Evolutionary conservation across 2,888 invertebrate species (phyloP).

Genomic region (Octodonta nipae): DNA sequence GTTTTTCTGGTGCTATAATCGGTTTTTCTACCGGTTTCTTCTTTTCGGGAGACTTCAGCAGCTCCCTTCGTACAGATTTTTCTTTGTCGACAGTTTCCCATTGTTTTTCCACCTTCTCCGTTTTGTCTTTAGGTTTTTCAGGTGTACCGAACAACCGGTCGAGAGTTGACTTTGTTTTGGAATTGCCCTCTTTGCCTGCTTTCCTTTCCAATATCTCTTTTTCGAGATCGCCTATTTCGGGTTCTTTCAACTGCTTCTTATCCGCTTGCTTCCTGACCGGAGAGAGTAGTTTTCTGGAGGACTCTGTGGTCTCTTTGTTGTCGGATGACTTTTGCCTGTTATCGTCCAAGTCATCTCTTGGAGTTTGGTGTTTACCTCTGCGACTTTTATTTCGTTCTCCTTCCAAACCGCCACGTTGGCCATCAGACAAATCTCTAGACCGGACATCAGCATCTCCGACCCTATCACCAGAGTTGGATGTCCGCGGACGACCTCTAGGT

Average conservation of each 20-base stretch:
- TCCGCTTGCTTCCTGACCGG: constrained; percentile 49
- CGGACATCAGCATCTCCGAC: constrained; percentile 52
- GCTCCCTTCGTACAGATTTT: constrained; percentile 17
- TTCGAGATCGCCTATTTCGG: constrained; percentile 27
- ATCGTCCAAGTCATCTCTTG: constrained; percentile 20
- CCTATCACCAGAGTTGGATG: constrained; percentile 45
- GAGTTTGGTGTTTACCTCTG: constrained; percentile 27
- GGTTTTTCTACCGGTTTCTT: constrained; percentile 20
- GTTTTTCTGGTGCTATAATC: constrained; percentile 17
- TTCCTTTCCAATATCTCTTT: constrained; percentile 34
- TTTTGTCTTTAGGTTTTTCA: constrained; percentile 20
- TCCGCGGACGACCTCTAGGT: constrained; percentile 22
- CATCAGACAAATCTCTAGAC: constrained; percentile 50
- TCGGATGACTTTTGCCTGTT: constrained; percentile 6
- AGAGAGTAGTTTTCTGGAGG: constrained; percentile 49
- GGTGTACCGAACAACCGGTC: constrained; percentile 41
- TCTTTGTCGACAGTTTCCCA: constrained; percentile 26
- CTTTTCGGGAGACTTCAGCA: constrained; percentile 14
- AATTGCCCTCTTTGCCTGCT: constrained; percentile 21
- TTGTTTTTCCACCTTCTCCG: constrained; percentile 32
- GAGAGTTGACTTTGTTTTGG: constrained; percentile 36
- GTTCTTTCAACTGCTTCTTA: constrained; percentile 32
- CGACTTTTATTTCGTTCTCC: constrained; percentile 31
- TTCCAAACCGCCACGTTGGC: constrained; percentile 39
- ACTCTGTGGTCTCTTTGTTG: constrained; percentile 44